These are phyloP conservation scores for Aleiodes sp. DNA, from an alignment of 1,140 invertebrate species.

Conservation along the genomic window DNA sequence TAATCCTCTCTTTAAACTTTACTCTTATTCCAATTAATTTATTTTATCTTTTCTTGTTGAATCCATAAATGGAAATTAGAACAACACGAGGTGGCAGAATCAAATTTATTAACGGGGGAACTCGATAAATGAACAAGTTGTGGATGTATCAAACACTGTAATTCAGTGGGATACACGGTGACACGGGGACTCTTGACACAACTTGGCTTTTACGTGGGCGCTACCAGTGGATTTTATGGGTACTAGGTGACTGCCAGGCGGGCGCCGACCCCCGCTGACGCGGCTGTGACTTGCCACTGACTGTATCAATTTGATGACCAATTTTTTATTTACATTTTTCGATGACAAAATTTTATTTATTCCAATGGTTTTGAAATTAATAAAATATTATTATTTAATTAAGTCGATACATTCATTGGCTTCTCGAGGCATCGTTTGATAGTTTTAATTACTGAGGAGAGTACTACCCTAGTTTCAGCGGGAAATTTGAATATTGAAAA, in stretches of 20 bases:
- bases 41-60: too few relatives aligned
- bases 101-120: conserved; percentile 33
- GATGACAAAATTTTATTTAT: background rate
- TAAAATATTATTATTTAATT: too few relatives aligned
- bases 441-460: background rate
- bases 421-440: too few relatives aligned
- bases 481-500: background rate
- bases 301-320: background rate
- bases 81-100: conserved; percentile 16
- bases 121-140: conserved; percentile 33
- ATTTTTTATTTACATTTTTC: conserved; percentile 11
- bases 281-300: conserved; percentile 50
- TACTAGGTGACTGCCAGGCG: conserved; percentile 46
- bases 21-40: too few relatives aligned
- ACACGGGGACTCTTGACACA: conserved; percentile 35
- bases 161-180: conserved; percentile 16
- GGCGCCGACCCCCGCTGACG: conserved; percentile 50
- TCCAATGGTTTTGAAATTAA: too few relatives aligned
- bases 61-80: background rate
- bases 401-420: too few relatives aligned
- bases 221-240: conserved; percentile 30
- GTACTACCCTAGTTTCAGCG: background rate
- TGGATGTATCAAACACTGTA: conserved; percentile 20
- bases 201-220: conserved; percentile 21
- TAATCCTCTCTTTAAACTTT: too few relatives aligned